Conservation (phyloP, 2,888 invertebrate species). For the Lapara coniferarum region DNA sequence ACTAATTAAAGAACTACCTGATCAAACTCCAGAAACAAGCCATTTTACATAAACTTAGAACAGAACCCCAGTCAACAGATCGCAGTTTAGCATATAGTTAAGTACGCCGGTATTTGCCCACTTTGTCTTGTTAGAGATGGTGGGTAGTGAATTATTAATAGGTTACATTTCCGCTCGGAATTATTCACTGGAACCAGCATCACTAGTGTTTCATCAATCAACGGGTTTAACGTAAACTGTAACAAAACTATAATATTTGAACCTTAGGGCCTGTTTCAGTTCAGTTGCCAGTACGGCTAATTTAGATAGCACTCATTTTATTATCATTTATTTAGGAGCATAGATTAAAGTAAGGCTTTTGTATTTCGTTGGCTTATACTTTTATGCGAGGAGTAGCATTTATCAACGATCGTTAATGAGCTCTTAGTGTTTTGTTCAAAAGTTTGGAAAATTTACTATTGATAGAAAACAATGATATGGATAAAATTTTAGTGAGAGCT, state of each 20-base stretch:
- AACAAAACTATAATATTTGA: not conserved
- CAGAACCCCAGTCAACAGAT: slow-evolving; percentile 26
- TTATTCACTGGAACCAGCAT: not conserved
- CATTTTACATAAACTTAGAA: not conserved
- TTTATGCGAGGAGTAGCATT: no score
- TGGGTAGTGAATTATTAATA: slow-evolving; percentile 32
- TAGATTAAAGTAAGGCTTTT: no score
- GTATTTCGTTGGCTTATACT: no score
- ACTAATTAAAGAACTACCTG: not conserved
- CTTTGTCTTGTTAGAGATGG: slow-evolving; percentile 35
- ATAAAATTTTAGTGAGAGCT: no score
- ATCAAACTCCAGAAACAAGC: not conserved
- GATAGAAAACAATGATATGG: no score
- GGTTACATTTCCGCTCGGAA: slow-evolving; percentile 26
- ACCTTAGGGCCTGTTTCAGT: no score
- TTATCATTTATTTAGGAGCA: no score
- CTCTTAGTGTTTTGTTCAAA: no score
- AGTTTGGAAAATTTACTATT: no score
- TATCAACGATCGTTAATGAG: no score
- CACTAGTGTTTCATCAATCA: not conserved
- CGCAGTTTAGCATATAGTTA: slow-evolving; percentile 25
- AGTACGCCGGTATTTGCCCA: slow-evolving; percentile 32
- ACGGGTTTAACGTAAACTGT: not conserved
- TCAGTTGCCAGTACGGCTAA: no score
- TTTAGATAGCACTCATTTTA: no score